Conservation (phyloP, 2,797 vertebrate genomes). For the Pristis pectinata region DNA sequence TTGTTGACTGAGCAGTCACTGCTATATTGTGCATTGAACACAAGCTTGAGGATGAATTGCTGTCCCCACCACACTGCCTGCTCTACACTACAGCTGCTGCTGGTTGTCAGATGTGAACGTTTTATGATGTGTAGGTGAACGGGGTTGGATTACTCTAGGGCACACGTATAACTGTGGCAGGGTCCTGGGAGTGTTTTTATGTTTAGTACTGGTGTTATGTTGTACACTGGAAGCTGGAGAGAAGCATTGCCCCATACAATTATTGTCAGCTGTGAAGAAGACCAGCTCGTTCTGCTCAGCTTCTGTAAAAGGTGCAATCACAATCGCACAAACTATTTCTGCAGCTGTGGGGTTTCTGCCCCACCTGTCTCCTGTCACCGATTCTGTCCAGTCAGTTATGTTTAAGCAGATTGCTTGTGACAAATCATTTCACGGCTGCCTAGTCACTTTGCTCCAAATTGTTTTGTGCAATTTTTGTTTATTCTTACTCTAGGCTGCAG, state of each 20-base stretch:
- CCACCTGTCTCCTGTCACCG: not conserved
- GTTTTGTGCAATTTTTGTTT: not conserved
- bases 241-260: not conserved
- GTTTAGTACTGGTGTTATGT: not conserved
- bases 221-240: not conserved
- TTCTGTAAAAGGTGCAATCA: not conserved
- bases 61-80: too few species aligned
- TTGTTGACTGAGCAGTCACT: too few species aligned
- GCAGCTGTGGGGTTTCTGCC: not conserved
- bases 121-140: not conserved
- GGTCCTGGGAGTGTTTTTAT: not conserved
- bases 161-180: not conserved
- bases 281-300: too few species aligned
- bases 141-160: not conserved
- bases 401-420: constrained; percentile 13
- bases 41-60: too few species aligned
- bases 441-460: constrained; percentile 15
- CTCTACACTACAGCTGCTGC: not conserved
- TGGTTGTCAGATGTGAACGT: not conserved
- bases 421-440: constrained; percentile 16
- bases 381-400: constrained; percentile 12
- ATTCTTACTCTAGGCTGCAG: not conserved
- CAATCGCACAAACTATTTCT: not conserved
- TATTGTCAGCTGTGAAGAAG: not conserved
- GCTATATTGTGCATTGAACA: too few species aligned